Conservation (phyloP, 2,113 vertebrate species). For the Apus apus region DNA sequence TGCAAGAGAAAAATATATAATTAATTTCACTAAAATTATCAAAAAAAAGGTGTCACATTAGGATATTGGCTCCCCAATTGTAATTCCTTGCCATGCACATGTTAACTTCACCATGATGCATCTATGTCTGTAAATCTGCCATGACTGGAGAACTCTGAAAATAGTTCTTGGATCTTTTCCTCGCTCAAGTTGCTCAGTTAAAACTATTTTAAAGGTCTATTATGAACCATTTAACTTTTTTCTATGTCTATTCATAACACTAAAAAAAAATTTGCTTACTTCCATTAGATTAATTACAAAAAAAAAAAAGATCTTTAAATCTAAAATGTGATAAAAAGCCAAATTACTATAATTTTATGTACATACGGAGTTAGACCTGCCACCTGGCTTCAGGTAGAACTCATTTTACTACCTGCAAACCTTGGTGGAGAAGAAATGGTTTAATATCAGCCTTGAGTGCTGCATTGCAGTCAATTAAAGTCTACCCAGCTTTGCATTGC, state of each 20-base stretch:
- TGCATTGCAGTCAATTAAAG: background rate
- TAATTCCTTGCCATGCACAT: background rate
- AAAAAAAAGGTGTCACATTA: background rate
- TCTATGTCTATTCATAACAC: background rate
- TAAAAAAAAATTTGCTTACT: background rate
- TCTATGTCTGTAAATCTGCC: background rate
- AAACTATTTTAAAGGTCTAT: background rate
- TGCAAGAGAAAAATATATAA: background rate
- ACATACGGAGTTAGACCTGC: background rate
- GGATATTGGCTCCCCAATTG: background rate
- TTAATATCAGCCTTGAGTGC: background rate
- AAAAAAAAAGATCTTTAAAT: background rate
- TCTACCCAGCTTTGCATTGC: background rate
- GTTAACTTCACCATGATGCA: background rate
- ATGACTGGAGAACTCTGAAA: background rate
- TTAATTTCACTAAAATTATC: background rate
- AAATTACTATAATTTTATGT: background rate
- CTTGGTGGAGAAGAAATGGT: background rate
- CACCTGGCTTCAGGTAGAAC: background rate
- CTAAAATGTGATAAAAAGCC: background rate
- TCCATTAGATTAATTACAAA: background rate
- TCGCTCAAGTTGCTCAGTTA: background rate
- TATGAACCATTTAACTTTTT: background rate
- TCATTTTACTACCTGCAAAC: background rate
- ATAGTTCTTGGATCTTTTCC: background rate